Evolutionary conservation across 2,797 vertebrate species (phyloP).

Genomic region (Avahi laniger): DNA sequence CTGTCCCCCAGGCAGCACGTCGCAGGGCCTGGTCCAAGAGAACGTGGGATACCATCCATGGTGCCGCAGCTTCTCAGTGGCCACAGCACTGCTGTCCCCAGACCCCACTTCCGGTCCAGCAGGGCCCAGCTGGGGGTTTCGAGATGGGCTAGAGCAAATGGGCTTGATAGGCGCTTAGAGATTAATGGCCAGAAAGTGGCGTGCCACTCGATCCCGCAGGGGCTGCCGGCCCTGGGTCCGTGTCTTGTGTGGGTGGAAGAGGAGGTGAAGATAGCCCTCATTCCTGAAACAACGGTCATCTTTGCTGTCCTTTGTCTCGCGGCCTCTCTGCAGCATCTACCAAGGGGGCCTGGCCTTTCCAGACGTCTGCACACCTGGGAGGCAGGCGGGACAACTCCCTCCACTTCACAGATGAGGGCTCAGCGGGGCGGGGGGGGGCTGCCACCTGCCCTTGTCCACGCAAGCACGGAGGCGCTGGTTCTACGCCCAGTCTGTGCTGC

Average conservation of each 20-base stretch:
- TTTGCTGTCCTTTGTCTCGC: background rate
- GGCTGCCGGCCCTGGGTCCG: background rate
- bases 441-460: background rate
- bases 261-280: background rate
- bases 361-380: background rate
- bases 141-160: conserved; percentile 61
- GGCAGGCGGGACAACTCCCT: background rate
- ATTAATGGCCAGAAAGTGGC: conserved; percentile 71
- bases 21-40: background rate
- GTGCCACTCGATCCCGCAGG: conserved; percentile 15
- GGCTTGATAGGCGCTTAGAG: conserved; percentile 33
- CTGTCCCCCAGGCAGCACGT: background rate
- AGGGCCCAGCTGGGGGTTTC: conserved; percentile 69
- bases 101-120: background rate
- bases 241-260: background rate
- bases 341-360: background rate
- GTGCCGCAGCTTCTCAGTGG: background rate
- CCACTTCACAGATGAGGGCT: background rate
- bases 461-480: rapidly evolving
- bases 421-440: background rate
- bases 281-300: background rate
- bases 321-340: background rate
- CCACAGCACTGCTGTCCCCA: background rate
- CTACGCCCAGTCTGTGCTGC: background rate
- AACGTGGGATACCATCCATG: rapidly evolving